Evolutionary conservation across 2,888 invertebrate genomes (phyloP).

Genomic region (Neria commutata): DNA sequence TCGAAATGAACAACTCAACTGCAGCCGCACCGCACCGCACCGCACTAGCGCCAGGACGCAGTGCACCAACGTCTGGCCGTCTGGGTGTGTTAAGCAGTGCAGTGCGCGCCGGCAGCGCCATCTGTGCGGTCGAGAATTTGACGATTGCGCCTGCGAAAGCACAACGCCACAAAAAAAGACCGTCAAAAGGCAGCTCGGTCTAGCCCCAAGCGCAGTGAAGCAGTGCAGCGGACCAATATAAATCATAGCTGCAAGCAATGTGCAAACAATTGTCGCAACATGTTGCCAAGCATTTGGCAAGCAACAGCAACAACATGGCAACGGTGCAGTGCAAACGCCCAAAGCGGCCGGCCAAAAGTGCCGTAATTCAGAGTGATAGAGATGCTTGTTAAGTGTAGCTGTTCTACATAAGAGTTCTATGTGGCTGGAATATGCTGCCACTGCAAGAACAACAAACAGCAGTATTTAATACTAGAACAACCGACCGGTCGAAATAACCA

Average conservation of each 20-base stretch:
- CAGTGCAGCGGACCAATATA: too few species aligned
- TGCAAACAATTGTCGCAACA: neutral
- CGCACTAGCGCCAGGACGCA: conserved; percentile 43
- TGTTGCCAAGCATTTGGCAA: neutral
- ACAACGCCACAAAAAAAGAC: too few species aligned
- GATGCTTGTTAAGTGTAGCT: too few species aligned
- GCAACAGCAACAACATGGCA: neutral
- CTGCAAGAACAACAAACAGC: too few species aligned
- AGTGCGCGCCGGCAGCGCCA: neutral
- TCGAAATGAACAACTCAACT: conserved; percentile 37
- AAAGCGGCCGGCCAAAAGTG: neutral
- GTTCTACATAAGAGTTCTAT: too few species aligned
- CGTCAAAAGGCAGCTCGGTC: too few species aligned
- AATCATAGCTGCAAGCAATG: neutral
- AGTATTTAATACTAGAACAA: too few species aligned
- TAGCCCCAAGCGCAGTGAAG: too few species aligned
- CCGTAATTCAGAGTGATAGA: neutral
- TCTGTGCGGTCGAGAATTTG: conserved; percentile 39
- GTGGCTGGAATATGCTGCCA: too few species aligned
- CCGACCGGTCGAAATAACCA: too few species aligned
- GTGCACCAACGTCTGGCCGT: conserved; percentile 37
- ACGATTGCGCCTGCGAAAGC: conserved; percentile 38
- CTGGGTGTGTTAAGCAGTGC: conserved; percentile 25
- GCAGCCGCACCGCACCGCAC: conserved; percentile 13
- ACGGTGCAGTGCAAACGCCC: neutral